phyloP scores from a whole-genome alignment of 1,140 invertebrate species.

The Drosophila micromelanica region DNA sequence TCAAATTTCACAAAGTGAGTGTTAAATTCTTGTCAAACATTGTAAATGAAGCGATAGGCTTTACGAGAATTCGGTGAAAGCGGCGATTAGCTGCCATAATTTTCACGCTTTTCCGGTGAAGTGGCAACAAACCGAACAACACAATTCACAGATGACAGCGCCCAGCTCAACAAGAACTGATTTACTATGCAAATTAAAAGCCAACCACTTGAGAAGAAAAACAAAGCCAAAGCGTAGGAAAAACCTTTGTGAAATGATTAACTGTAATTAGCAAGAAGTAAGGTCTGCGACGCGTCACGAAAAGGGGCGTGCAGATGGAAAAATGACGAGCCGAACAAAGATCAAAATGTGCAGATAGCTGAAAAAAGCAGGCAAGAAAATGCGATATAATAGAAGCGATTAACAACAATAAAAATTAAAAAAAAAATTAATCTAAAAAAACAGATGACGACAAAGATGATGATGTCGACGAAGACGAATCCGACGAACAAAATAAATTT shows the following conservation, averaged over 20 bases:
- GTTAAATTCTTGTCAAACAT: conserved; percentile 74
- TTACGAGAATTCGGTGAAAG: conserved; percentile 76
- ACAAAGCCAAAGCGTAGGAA: conserved; percentile 31
- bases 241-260: conserved; percentile 66
- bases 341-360: conserved; percentile 69
- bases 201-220: conserved; percentile 21
- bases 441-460: conserved; percentile 33
- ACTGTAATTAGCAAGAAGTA: conserved; percentile 73
- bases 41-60: conserved; percentile 74
- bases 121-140: conserved; percentile 20
- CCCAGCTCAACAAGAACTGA: conserved; percentile 62
- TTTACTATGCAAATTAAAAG: conserved; percentile 81
- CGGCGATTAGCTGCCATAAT: conserved; percentile 75
- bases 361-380: conserved; percentile 35
- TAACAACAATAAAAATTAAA: conserved; percentile 72
- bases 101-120: conserved; percentile 79
- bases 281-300: conserved; percentile 38
- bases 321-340: conserved; percentile 65
- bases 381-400: conserved; percentile 80
- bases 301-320: conserved; percentile 15
- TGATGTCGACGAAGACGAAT: conserved; percentile 3
- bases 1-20: conserved; percentile 71
- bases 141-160: conserved; percentile 11
- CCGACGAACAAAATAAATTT: conserved; percentile 7
- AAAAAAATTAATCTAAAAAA: conserved; percentile 7